Base-by-base conservation (phyloP, 2,797 vertebrate species). In the Rhabdophis nuchalis region DNA sequence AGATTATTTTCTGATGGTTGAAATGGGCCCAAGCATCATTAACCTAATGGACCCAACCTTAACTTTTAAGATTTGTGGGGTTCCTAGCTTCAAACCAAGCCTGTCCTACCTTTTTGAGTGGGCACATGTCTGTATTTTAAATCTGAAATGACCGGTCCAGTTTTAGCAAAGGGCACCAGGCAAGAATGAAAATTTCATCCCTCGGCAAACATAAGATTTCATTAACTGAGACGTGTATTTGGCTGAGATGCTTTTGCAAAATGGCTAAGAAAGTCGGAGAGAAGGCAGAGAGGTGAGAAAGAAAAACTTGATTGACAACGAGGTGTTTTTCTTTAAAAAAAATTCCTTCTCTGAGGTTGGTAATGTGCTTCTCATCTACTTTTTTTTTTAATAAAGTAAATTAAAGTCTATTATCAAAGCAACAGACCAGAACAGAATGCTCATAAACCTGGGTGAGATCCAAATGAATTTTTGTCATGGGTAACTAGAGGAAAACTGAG, bases 151-250 rank as follows among this genome's bases (percentile, higher is more conserved):
- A 41, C 29, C 77, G 13, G 20, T 92, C 77, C 64, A 10, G 52
- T 41, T 89, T 89, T 60, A 95, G 91, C 95, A 96, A 96, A 96
- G 86, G 91, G 91, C 77, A 86, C 88, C 94, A 0, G 23, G 60
- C 89, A 92, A 95, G 92, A 92, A 94, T 57, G 90, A 93, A 96
- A 92, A 91, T 95, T 93, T 94, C 92, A 94, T 96, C 94, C 89
- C 92, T 88, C 77, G 91, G 92, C 93, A 96, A 96, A 96, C 94
- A 94, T 61, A 94, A 96, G 94, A 95, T 95, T 95, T 97, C 96
- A 95, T 96, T 96, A 96, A 96, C 94, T 94, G 93, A 95, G 96
- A 90, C 93, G 86, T 96, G 94, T 96, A 95, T 96, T 96, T 95
- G 94, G 89, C 93, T 93, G 88, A 91, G 95, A 95, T 92, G 91